Evolutionary conservation across 2,113 vertebrate genomes (phyloP).

Genomic region (Orcinus orca): DNA sequence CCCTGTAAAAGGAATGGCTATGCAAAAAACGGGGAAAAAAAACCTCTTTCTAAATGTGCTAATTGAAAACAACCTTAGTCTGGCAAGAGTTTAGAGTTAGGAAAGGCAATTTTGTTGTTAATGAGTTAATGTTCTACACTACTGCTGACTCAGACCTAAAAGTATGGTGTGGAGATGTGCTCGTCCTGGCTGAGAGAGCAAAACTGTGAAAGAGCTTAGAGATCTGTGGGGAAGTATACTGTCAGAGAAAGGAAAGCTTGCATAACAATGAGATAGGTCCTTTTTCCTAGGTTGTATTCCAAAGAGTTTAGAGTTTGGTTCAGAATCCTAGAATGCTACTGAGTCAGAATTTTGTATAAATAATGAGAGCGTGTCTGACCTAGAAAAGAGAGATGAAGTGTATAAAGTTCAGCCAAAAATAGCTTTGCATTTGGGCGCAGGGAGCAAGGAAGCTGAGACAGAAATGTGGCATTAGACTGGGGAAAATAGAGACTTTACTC

Average conservation of each 20-base stretch:
- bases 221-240: not conserved
- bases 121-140: conserved; percentile 51
- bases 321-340: conserved; percentile 32
- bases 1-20: not conserved
- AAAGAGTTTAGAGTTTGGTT: conserved; percentile 35
- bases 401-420: not conserved
- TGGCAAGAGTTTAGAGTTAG: conserved; percentile 20
- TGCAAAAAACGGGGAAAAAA: not conserved
- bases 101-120: conserved; percentile 41
- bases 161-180: not conserved
- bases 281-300: not conserved
- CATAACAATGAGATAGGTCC: conserved; percentile 33
- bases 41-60: not conserved
- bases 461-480: not conserved
- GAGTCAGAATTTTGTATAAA: conserved; percentile 51
- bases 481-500: not conserved
- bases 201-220: not conserved
- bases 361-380: conserved; percentile 44
- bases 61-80: conserved; percentile 41
- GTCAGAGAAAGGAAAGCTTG: conserved; percentile 16
- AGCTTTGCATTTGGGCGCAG: not conserved
- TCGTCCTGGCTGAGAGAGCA: not conserved
- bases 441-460: not conserved
- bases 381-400: conserved; percentile 24
- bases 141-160: conserved; percentile 24